Evolutionary conservation across 2,797 vertebrate species (phyloP).

Genomic region (Lepus townsendii): DNA sequence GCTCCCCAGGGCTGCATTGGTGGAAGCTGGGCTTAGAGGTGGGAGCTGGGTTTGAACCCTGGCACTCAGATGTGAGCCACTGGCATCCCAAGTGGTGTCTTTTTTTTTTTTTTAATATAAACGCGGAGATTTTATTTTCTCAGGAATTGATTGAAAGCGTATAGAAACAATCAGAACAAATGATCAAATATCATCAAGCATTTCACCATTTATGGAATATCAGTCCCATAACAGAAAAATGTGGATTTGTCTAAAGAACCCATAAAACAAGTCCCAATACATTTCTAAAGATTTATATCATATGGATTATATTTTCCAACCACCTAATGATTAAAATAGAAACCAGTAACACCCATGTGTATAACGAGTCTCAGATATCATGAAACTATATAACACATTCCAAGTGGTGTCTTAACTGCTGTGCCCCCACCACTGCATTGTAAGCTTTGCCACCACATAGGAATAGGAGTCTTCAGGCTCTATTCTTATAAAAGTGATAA

Average conservation of each 20-base stretch:
- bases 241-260: not conserved
- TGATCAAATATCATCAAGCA: not conserved
- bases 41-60: too few relatives aligned
- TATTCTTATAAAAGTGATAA: not conserved
- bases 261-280: not conserved
- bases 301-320: not conserved
- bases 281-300: constrained; percentile 8
- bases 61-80: too few relatives aligned
- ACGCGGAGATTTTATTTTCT: not conserved
- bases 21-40: too few relatives aligned
- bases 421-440: too few relatives aligned
- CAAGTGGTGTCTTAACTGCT: not conserved
- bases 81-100: not conserved
- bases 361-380: not conserved
- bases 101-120: not conserved
- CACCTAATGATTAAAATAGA: not conserved
- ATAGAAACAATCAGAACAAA: not conserved
- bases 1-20: too few relatives aligned
- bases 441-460: not conserved
- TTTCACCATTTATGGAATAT: constrained; percentile 4
- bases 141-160: not conserved
- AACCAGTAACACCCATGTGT: not conserved
- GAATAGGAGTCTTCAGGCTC: not conserved
- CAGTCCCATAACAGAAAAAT: not conserved
- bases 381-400: not conserved